phyloP scores from a whole-genome alignment of 2,888 invertebrate genomes.

The Clepsis dumicolana region DNA sequence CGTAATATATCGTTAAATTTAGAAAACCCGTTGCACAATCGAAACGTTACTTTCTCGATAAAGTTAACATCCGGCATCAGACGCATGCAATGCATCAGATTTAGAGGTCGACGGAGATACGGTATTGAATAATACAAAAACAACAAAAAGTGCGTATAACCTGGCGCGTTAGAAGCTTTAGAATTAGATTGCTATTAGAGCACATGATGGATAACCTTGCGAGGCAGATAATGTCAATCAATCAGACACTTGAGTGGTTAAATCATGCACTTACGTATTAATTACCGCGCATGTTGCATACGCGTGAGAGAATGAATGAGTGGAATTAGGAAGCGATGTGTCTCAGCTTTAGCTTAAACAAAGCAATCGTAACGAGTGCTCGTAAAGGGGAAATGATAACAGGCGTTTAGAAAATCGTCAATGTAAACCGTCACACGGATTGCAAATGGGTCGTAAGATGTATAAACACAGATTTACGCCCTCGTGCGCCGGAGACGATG shows the following conservation, averaged over 20 bases:
- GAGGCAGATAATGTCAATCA: constrained; percentile 41
- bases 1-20: constrained; percentile 55
- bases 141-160: constrained; percentile 22
- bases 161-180: constrained; percentile 17
- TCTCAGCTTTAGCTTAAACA: constrained; percentile 20
- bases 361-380: constrained; percentile 27
- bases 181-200: constrained; percentile 35
- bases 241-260: constrained; percentile 34
- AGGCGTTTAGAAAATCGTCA: constrained; percentile 17
- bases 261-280: constrained; percentile 36
- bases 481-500: constrained; percentile 20
- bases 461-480: constrained; percentile 25
- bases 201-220: constrained; percentile 37
- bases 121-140: constrained; percentile 20
- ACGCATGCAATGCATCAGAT: constrained; percentile 27
- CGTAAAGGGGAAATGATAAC: constrained; percentile 11
- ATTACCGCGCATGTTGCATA: constrained; percentile 20
- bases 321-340: constrained; percentile 31
- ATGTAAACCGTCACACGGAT: constrained; percentile 17
- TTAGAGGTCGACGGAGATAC: constrained; percentile 16
- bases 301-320: constrained; percentile 31
- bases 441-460: constrained; percentile 24
- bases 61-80: constrained; percentile 41
- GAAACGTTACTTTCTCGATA: constrained; percentile 55
- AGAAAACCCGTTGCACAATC: constrained; percentile 48